Conservation (phyloP, 2,888 invertebrate genomes). For the Callinectes sapidus region DNA sequence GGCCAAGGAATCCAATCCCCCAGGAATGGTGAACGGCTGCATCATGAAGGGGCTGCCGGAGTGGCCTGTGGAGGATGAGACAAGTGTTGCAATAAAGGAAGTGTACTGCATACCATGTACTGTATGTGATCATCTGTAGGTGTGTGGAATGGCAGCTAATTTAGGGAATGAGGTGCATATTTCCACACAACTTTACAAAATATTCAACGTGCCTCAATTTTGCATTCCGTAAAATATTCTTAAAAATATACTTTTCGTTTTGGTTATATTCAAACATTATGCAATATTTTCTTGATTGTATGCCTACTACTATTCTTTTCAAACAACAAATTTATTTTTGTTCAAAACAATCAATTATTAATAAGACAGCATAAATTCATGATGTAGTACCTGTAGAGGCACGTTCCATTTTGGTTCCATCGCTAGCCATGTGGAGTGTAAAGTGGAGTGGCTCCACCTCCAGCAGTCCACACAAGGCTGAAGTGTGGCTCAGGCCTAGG, state of each 20-base stretch:
- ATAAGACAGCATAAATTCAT: not conserved
- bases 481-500: slow-evolving; percentile 61
- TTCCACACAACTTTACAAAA: too few relatives aligned
- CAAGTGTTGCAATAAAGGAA: too few relatives aligned
- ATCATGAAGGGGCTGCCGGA: slow-evolving; percentile 67
- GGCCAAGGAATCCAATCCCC: slow-evolving; percentile 48
- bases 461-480: slow-evolving; percentile 77
- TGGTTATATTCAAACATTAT: too few relatives aligned
- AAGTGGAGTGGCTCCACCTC: slow-evolving; percentile 95
- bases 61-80: slow-evolving; percentile 51
- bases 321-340: not conserved
- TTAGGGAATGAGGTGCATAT: too few relatives aligned
- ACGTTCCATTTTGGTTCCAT: slow-evolving; percentile 84
- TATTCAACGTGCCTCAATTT: too few relatives aligned
- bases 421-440: slow-evolving; percentile 89
- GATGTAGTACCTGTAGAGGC: slow-evolving; percentile 59
- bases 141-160: too few relatives aligned
- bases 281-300: too few relatives aligned
- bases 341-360: not conserved
- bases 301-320: not conserved
- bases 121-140: too few relatives aligned
- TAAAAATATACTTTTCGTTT: too few relatives aligned
- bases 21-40: slow-evolving; percentile 65
- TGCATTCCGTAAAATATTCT: too few relatives aligned
- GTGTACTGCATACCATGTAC: too few relatives aligned